Evolutionary conservation across 2,113 vertebrate species (phyloP), one percentile per base, ranked within the genome.

Genomic region (Perccottus glenii): DNA sequence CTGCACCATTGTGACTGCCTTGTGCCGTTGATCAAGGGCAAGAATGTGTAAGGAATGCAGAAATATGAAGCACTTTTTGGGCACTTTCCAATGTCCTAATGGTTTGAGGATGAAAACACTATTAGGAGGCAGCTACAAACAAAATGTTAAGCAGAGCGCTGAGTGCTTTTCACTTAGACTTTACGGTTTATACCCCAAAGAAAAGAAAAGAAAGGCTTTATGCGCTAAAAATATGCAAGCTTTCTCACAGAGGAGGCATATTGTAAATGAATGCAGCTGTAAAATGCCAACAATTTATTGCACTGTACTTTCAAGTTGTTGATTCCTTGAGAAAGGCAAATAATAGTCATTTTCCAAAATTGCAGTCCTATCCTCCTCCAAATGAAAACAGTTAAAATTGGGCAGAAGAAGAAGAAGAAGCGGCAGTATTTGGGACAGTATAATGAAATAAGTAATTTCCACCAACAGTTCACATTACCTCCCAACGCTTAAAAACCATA

Each of bases 281-380:
- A 73, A 44, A 77, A 64, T 52, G 75, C 72, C 76, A 79, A 82
- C 70, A 85, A 85, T 90, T 90, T 78, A 83, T 85, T 70, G 67
- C 78, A 89, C 82, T 89, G 88, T 90, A 89, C 86, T 88, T 89
- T 90, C 79, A 85, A 90, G 87, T 87, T 89, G 88, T 89, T 90
- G 85, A 84, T 92, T 92, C 85, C 85, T 87, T 71, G 78, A 86
- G 82, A 85, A 88, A 87, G 61, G 85, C 70, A 89, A 92, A 92
- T 91, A 89, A 87, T 89, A 87, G 89, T 89, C 84, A 90, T 90
- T 92, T 90, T 79, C 52, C 76, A 77, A 91, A 91, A 92, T 92
- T 91, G 85, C 87, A 80, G 85, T 76, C 82, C 78, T 83, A 85
- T 87, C 84, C 84, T 80, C 87, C 85, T 83, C 84, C 87, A 80